These are phyloP conservation scores for Eretmocerus hayati DNA, from an alignment of 2,888 invertebrate genomes.

Conservation along the genomic window DNA sequence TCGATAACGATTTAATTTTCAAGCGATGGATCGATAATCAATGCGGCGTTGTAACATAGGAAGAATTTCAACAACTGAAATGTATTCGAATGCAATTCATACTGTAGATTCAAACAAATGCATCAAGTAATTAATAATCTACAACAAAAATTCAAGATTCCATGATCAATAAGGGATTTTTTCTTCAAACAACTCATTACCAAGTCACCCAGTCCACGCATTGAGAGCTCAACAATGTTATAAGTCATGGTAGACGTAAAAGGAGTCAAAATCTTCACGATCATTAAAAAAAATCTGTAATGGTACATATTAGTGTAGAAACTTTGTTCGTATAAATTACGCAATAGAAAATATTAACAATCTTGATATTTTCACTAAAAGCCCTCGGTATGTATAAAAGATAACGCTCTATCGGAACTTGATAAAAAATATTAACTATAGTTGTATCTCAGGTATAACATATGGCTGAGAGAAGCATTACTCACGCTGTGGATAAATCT, in stretches of 20 bases:
- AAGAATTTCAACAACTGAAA: no score
- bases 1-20: no score
- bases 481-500: slow-evolving; percentile 31
- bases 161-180: not conserved
- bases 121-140: no score
- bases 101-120: no score
- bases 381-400: slow-evolving; percentile 3
- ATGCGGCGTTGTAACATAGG: no score
- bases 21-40: no score
- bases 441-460: slow-evolving; percentile 14
- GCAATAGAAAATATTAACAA: slow-evolving; percentile 11
- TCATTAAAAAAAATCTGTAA: slow-evolving; percentile 15
- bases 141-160: slow-evolving; percentile 7
- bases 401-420: not conserved
- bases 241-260: slow-evolving; percentile 18
- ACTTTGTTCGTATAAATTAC: slow-evolving; percentile 10
- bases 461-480: slow-evolving; percentile 3
- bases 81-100: no score
- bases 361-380: slow-evolving; percentile 2
- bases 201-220: slow-evolving; percentile 1
- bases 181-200: not conserved
- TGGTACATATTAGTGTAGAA: slow-evolving; percentile 3
- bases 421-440: slow-evolving; percentile 5
- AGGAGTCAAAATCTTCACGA: slow-evolving; percentile 9
- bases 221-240: slow-evolving; percentile 15